A percentile compares a stretch with the other conserved stretches of the same genome.
phyloP scores from a whole-genome alignment of 2,797 vertebrate species.

The Lophura swinhoii region DNA sequence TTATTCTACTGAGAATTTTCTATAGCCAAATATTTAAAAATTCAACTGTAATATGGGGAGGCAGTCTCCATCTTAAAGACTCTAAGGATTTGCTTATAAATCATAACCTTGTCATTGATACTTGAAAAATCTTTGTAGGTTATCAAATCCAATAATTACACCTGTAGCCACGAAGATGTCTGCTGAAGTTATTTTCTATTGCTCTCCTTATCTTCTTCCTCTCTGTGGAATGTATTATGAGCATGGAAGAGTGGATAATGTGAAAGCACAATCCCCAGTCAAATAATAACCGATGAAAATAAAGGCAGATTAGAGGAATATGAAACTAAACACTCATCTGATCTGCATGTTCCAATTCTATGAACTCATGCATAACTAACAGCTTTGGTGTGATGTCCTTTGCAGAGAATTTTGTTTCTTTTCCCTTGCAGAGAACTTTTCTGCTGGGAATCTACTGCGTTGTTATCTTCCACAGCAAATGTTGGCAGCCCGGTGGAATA shows the following conservation, averaged over 20 bases:
- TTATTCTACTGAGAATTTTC: neutral
- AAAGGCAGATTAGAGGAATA: neutral
- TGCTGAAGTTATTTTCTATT: neutral
- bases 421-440: neutral
- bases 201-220: neutral
- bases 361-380: neutral
- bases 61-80: neutral
- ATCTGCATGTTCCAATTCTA: neutral
- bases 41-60: neutral
- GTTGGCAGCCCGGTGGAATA: neutral
- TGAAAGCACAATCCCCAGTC: neutral
- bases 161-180: neutral
- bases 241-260: constrained; percentile 1
- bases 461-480: constrained; percentile 5
- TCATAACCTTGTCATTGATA: neutral
- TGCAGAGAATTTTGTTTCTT: constrained; percentile 9
- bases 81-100: neutral
- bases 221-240: neutral
- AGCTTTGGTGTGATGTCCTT: neutral
- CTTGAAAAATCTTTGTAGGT: neutral
- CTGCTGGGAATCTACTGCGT: neutral
- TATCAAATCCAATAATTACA: neutral
- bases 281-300: neutral
- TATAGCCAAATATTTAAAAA: neutral
- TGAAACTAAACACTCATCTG: neutral